These are phyloP conservation scores for Hypotaenidia philippensis DNA, from an alignment of 2,797 vertebrate genomes.

Conservation along the genomic window DNA sequence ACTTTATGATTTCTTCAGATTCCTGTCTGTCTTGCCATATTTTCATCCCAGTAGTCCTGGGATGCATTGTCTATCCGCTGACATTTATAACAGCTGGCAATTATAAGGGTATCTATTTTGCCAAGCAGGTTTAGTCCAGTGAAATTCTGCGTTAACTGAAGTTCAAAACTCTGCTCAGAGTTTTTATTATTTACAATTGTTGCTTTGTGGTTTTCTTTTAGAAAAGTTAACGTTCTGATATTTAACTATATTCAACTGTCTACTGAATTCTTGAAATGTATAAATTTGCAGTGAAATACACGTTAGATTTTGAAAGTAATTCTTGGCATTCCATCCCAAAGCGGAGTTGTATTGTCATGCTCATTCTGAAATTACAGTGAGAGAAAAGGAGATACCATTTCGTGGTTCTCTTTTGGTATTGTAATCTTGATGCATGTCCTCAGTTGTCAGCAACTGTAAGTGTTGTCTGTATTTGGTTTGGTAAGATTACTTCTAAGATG, in stretches of 20 bases:
- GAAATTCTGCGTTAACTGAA: neutral
- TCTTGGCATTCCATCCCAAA: neutral
- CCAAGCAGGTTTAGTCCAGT: neutral
- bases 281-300: neutral
- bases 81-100: neutral
- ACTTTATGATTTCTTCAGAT: neutral
- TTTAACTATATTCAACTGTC: neutral
- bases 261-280: neutral
- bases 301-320: neutral
- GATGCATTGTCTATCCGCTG: neutral
- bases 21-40: fast-evolving
- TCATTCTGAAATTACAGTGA: neutral
- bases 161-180: neutral
- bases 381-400: neutral
- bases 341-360: neutral
- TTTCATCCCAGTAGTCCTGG: neutral
- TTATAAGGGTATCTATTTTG: neutral
- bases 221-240: neutral
- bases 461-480: neutral
- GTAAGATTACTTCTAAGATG: neutral
- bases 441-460: neutral
- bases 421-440: neutral
- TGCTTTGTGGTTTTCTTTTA: neutral
- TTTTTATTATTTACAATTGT: neutral
- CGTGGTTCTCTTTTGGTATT: neutral